Percentiles rank a stretch among this genome's conserved stretches.
These are phyloP conservation scores for Drosophila leontia DNA, from an alignment of 1,140 invertebrate species.

Conservation along the genomic window DNA sequence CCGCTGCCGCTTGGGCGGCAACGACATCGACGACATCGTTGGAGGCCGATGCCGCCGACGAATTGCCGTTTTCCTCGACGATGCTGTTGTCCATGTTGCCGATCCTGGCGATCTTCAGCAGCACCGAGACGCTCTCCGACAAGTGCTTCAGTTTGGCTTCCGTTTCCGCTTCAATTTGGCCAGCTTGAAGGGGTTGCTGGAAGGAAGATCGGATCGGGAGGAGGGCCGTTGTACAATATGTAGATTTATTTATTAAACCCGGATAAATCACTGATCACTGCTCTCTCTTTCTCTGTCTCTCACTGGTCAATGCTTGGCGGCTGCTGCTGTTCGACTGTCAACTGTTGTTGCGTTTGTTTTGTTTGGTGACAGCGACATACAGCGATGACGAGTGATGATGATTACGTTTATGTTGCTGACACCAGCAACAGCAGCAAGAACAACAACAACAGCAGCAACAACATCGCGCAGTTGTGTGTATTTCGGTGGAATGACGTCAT, in stretches of 20 bases:
- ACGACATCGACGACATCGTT: conserved; percentile 79
- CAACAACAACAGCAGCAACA: conserved; percentile 47
- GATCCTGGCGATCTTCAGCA: conserved; percentile 88
- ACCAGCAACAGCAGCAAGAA: conserved; percentile 29
- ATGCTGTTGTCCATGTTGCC: conserved; percentile 91
- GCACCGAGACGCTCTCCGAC: conserved; percentile 84
- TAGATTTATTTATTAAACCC: background rate
- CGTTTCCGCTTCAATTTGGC: conserved; percentile 79
- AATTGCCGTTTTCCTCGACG: conserved; percentile 93
- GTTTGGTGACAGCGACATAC: conserved; percentile 16
- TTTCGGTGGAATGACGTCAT: conserved; percentile 84
- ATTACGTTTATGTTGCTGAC: conserved; percentile 40
- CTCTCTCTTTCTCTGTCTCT: no score
- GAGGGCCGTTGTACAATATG: background rate
- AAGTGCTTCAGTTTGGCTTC: conserved; percentile 84
- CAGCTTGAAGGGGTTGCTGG: conserved; percentile 71
- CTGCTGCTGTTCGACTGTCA: conserved; percentile 14
- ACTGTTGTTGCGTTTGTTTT: conserved; percentile 41
- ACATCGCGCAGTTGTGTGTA: conserved; percentile 64
- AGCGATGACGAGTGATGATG: conserved; percentile 44
- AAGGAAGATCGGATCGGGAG: background rate
- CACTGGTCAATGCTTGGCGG: conserved; percentile 5
- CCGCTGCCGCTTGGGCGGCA: conserved; percentile 85
- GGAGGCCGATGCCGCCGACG: conserved; percentile 82
- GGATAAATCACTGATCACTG: conserved; percentile 12